Evolutionary conservation across 2,888 invertebrate species (phyloP).

Genomic region (Lamproptera curius): DNA sequence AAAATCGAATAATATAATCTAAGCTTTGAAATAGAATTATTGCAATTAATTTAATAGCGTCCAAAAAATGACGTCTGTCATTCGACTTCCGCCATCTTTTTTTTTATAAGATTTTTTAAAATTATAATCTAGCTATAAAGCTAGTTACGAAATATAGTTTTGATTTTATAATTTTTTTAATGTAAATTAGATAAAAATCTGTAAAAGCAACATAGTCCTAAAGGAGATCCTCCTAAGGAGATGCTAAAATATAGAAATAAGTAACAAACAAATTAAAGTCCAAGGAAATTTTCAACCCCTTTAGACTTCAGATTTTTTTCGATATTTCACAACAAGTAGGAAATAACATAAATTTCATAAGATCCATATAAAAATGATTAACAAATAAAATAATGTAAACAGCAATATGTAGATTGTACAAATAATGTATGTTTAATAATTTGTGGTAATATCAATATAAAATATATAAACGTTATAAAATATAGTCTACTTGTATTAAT

Average conservation of each 20-base stretch:
- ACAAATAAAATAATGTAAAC: conserved; percentile 11
- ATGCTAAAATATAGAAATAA: conserved; percentile 2
- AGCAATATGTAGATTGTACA: neutral
- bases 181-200: too few relatives aligned
- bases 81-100: too few relatives aligned
- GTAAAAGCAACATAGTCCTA: too few relatives aligned
- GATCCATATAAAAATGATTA: conserved; percentile 16
- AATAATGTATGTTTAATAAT: conserved; percentile 3
- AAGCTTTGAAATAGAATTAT: too few relatives aligned
- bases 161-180: too few relatives aligned
- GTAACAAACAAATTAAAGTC: neutral
- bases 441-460: conserved; percentile 18
- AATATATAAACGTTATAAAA: conserved; percentile 24
- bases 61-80: too few relatives aligned
- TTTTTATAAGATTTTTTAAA: too few relatives aligned
- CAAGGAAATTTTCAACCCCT: conserved; percentile 10
- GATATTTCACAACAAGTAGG: conserved; percentile 3
- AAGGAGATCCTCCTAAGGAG: conserved; percentile 1
- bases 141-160: too few relatives aligned
- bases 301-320: conserved; percentile 14
- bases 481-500: conserved; percentile 28
- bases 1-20: too few relatives aligned
- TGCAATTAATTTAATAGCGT: too few relatives aligned
- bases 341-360: conserved; percentile 6
- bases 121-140: too few relatives aligned